Percentiles rank a stretch among this genome's conserved stretches.
These are phyloP conservation scores for Phenganax subtilis DNA, from an alignment of 92 coral and sea anemone species.

Conservation along the genomic window DNA sequence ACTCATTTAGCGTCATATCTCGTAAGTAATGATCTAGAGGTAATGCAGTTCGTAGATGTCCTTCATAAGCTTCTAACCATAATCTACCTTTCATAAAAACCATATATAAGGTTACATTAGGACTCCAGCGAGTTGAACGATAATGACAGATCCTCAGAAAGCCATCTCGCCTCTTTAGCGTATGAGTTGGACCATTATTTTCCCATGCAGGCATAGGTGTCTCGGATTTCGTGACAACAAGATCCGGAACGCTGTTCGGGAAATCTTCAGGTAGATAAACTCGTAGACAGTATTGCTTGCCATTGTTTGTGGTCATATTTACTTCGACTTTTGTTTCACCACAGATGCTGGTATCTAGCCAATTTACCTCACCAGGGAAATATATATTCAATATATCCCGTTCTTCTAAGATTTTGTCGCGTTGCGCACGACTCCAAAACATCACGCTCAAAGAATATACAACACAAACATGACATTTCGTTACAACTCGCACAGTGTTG, in stretches of 20 bases:
- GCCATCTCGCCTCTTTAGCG: slow-evolving; percentile 34
- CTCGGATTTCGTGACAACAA: slow-evolving; percentile 47
- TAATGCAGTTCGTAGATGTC: slow-evolving; percentile 30
- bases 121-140: slow-evolving; percentile 30
- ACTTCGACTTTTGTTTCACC: slow-evolving; percentile 35
- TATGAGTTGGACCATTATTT: slow-evolving; percentile 46
- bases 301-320: slow-evolving; percentile 52
- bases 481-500: not conserved
- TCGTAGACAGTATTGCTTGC: slow-evolving; percentile 54
- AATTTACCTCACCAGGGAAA: slow-evolving; percentile 55
- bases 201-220: slow-evolving; percentile 39
- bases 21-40: slow-evolving; percentile 38
- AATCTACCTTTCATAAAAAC: slow-evolving; percentile 43
- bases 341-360: slow-evolving; percentile 40
- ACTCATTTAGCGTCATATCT: slow-evolving; percentile 16
- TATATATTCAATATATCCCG: slow-evolving; percentile 47
- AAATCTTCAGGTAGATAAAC: slow-evolving; percentile 60
- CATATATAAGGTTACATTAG: slow-evolving; percentile 12
- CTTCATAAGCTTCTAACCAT: slow-evolving; percentile 47
- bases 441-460: slow-evolving; percentile 8
- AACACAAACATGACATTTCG: not conserved
- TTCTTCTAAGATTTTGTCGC: slow-evolving; percentile 52
- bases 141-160: slow-evolving; percentile 39
- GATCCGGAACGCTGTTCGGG: slow-evolving; percentile 66
- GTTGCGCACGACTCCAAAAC: slow-evolving; percentile 62